Evolutionary conservation across 2,797 vertebrate species (phyloP).

Genomic region (Todus mexicanus): DNA sequence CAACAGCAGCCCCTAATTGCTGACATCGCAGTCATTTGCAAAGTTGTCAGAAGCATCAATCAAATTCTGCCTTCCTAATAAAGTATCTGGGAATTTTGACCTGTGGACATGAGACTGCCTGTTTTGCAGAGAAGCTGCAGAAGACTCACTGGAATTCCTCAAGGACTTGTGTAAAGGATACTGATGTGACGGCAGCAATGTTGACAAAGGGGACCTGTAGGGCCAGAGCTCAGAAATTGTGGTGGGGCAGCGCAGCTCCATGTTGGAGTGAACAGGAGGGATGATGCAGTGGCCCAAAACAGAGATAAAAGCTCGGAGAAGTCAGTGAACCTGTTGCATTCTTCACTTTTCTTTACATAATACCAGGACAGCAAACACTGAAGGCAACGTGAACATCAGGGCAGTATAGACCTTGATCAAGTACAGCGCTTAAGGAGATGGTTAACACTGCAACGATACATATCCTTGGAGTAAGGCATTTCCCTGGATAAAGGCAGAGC

Average conservation of each 20-base stretch:
- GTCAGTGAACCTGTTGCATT: accelerated
- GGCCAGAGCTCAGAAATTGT: neutral
- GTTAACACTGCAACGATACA: neutral
- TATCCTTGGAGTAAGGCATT: neutral
- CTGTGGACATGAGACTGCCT: neutral
- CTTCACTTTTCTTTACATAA: neutral
- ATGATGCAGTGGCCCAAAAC: neutral
- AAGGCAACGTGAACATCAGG: neutral
- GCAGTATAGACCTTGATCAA: neutral
- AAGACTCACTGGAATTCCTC: neutral
- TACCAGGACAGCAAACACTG: neutral
- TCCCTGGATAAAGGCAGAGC: neutral
- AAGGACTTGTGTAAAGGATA: neutral
- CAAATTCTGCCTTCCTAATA: neutral
- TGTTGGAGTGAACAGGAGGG: neutral
- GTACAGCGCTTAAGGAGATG: neutral
- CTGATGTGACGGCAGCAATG: neutral
- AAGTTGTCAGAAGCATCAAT: neutral
- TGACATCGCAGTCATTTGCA: neutral
- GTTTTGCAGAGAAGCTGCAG: neutral
- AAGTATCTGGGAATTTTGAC: neutral
- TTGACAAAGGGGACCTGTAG: neutral
- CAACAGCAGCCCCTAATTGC: neutral
- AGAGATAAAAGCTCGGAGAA: neutral
- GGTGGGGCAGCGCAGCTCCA: neutral